Evolutionary conservation across 2,113 vertebrate genomes (phyloP).

Genomic region (Nansenia antarctica): DNA sequence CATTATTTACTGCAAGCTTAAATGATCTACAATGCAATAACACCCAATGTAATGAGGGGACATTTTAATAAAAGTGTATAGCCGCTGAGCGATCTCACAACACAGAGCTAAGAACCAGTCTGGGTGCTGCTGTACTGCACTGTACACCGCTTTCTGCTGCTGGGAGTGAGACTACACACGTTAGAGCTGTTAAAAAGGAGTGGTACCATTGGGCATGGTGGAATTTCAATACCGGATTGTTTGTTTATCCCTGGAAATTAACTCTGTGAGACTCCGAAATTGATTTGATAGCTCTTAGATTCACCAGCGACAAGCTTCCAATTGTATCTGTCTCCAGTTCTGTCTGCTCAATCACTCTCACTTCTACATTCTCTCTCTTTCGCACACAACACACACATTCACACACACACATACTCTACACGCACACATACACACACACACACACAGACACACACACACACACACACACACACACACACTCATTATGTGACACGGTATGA

Average conservation of each 20-base stretch:
- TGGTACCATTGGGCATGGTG: background rate
- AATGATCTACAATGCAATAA: constrained; percentile 40
- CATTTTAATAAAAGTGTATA: constrained; percentile 37
- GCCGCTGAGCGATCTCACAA: constrained; percentile 16
- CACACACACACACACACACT: background rate
- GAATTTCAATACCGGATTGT: background rate
- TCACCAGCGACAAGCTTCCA: background rate
- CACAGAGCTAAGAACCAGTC: constrained; percentile 24
- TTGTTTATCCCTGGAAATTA: background rate
- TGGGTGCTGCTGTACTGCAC: constrained; percentile 13
- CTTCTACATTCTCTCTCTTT: background rate
- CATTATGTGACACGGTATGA: no score
- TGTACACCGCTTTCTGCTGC: background rate
- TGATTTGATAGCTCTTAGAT: background rate
- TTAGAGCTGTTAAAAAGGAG: no score
- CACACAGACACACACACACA: background rate
- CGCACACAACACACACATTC: background rate
- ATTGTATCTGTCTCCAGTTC: background rate
- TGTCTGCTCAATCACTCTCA: background rate
- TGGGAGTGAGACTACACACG: background rate
- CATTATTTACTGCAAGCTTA: constrained; percentile 32
- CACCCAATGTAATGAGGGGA: constrained; percentile 34
- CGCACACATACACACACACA: background rate
- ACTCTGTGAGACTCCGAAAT: background rate
- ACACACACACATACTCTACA: background rate